Conservation (phyloP, 2,888 invertebrate species). For the Melieria picta region DNA sequence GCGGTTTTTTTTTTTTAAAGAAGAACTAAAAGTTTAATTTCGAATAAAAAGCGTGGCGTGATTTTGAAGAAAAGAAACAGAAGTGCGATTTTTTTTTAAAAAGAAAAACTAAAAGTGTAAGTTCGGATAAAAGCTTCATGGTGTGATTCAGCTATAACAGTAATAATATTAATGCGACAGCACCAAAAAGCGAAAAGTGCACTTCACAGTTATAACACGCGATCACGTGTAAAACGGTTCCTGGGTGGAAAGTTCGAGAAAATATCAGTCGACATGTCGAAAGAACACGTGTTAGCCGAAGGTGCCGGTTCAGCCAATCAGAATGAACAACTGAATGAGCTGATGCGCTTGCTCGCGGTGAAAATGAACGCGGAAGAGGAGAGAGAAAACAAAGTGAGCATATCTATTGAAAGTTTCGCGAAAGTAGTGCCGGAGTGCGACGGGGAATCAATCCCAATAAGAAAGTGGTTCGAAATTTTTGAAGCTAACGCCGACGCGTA, state of each 20-base stretch:
- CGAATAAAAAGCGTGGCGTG: no score
- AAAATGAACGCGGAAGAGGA: neutral
- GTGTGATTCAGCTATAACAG: no score
- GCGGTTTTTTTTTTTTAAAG: no score
- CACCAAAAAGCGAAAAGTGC: no score
- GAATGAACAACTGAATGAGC: neutral
- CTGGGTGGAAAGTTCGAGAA: neutral
- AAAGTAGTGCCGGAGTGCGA: neutral
- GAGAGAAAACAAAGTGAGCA: neutral
- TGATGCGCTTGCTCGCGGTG: conserved; percentile 7
- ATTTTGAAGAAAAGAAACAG: no score
- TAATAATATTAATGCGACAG: no score
- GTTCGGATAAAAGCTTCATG: no score
- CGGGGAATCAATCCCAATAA: neutral
- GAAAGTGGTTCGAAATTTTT: conserved; percentile 29
- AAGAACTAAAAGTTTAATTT: no score
- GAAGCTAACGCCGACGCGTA: conserved; percentile 33
- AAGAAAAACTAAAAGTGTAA: no score
- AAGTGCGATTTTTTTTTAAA: no score
- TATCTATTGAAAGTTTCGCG: neutral
- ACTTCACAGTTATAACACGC: no score
- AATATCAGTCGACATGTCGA: conserved; percentile 1
- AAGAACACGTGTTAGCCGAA: neutral
- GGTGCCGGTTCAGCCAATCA: neutral
- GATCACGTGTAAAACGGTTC: neutral